Base-by-base conservation (phyloP, 2,888 invertebrate species). In the Platycheirus rosarum region DNA sequence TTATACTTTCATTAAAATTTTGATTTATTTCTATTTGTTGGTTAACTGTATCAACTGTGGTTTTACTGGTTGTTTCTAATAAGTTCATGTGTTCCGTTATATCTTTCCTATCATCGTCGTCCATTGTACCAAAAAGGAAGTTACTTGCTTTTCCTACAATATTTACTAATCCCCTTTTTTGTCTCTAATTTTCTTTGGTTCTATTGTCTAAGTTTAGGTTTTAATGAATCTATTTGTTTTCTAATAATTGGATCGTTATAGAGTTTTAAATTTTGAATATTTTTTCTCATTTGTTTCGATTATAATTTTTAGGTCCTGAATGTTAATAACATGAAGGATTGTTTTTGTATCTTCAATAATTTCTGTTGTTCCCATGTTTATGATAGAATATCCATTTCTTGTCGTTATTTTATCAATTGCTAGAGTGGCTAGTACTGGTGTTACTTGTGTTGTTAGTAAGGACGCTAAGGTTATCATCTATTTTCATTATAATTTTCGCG, bases 291-390 rank as follows among this genome's bases (percentile, higher is more conserved):
- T 35, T 11, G 35, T 11, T 11, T 46, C 9, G 13, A 62, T 23
- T 18, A 16, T 35, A 5, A 18, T 26, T 18, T 35, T 63, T 1
- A 53, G 6, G 13, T 53, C 16, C 46, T 48, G 7, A 26, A 46
- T 62, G 44, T 60, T 44, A 9, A 44, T 44, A 29, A 60, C 11
- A 18, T 60, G 40, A 14, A 62, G 32, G 29, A 62, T 62, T 16
- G 46, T 62, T 13, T 35, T 46, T 7, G 35, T 46, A 26, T 20
- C 46, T 8, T 62, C 18, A 35, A 46, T 62, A 14, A 46, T 26
- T 29, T 62, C 32, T 11, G 62, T 62, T 18, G 44, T 32, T 35
- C 32, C 46, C 62, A 62, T 48, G 62, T 46, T 62, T 2, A 62
- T 35, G 8, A 48, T 35, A 20, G 32, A 7, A 11, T 62, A 62